phyloP scores from a whole-genome alignment of 2,888 invertebrate genomes.

The Conops quadrifasciatus region DNA sequence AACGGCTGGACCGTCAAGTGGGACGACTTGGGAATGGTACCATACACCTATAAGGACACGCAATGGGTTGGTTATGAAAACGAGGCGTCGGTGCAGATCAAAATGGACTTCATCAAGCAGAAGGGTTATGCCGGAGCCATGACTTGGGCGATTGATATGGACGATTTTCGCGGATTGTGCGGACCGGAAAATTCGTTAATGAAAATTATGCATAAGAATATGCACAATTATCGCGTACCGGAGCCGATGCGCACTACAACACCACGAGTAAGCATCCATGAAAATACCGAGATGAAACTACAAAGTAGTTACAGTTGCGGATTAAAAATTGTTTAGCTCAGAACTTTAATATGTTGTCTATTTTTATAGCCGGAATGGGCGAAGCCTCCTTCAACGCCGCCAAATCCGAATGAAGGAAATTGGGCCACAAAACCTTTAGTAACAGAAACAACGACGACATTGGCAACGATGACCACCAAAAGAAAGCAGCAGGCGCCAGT shows the following conservation, averaged over 20 bases:
- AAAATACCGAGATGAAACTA: neutral
- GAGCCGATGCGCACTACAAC: constrained; percentile 73
- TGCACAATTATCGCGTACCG: constrained; percentile 77
- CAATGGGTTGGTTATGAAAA: constrained; percentile 89
- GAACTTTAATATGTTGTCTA: constrained; percentile 38
- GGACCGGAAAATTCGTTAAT: constrained; percentile 80
- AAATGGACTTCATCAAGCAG: constrained; percentile 87
- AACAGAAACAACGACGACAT: constrained; percentile 50
- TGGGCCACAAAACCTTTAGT: constrained; percentile 62
- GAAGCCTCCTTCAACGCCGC: constrained; percentile 76
- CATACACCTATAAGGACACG: constrained; percentile 85
- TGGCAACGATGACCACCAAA: constrained; percentile 44
- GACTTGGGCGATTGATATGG: constrained; percentile 91
- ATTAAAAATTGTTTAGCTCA: too few species aligned
- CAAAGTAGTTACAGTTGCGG: neutral
- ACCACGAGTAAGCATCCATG: constrained; percentile 70
- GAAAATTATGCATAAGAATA: constrained; percentile 75
- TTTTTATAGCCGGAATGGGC: constrained; percentile 80
- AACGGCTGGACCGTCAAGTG: constrained; percentile 84
- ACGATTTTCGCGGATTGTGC: constrained; percentile 86
- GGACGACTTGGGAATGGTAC: constrained; percentile 84
- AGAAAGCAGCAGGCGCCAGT: constrained; percentile 51
- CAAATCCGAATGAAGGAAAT: constrained; percentile 66
- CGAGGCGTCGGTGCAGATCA: constrained; percentile 79
- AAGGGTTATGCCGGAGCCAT: constrained; percentile 88